Evolutionary conservation across 2,113 vertebrate genomes (phyloP), one percentile per base, ranked within the genome.

Genomic region (Phylloscopus whistleri): DNA sequence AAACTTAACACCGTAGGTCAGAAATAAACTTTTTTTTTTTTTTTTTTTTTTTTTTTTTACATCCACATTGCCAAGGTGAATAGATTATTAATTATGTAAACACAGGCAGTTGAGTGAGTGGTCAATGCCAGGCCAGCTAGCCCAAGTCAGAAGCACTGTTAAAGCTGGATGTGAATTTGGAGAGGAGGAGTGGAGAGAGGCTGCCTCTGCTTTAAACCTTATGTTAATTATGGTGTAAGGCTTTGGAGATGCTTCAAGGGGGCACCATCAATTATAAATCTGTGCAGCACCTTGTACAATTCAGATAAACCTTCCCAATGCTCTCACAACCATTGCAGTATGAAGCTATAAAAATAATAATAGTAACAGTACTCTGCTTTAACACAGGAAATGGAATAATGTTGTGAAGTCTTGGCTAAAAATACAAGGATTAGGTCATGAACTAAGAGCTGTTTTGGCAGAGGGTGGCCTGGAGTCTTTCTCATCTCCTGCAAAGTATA

Each of bases 41-140:
- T n/a, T 41, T 77, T 41, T 10, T 0, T 0, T 78, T 2, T 48
- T n/a, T 41, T 77, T 41, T 10, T 0, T 0, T 78, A 8, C 15
- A 44, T 62, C 22, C 11, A 7, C 8, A 5, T 86, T 91, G 53
- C 15, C 77, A 66, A 66, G 27, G 4, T 28, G 6, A 81, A 37
- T 30, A 43, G 66, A 31, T 72, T 26, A 49, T 70, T 69, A 74
- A 30, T 67, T 73, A 44, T 18, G 37, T 60, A 87, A 62, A 58
- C 26, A 1, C 41, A 66, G 12, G 24, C 4, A 35, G 31, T 41
- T 73, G 55, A 63, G n/a, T 3, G 0, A 21, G 17, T 58, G 39
- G 28, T 70, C 59, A 26, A 19, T 70, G 44, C 8, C 16, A 37
- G 39, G 37, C 51, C 60, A 66, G 37, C 22, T 60, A 89, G 39